Base-by-base conservation (phyloP, 1,140 invertebrate genomes). In the Aphaenogaster floridana region DNA sequence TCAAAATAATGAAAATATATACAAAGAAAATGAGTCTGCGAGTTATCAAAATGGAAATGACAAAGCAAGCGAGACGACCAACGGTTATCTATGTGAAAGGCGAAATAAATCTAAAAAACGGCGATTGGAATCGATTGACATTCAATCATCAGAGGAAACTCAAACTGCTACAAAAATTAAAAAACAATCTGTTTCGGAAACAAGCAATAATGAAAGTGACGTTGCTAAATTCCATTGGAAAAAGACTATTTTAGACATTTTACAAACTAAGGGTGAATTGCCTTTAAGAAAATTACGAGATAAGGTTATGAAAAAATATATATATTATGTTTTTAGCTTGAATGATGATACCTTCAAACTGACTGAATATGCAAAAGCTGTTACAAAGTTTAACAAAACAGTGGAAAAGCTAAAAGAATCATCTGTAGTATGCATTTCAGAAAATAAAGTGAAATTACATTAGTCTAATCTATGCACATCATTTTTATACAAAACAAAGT, bases 241-340 rank as follows among this genome's bases (percentile, higher is more conserved):
- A 85, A 84, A 86, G 54, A 88, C 85, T 76, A 95, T 96, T 85
- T 54, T 95, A 45, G 86, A 95, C 11, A 90, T 94, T 72, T 86
- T 96, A 59, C 86, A 89, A 36, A 45, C 61, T 6, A 96, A 95
- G 88, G 88, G 87, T 64, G 94, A 93, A 86, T 93, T 96, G 34
- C 94, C 95, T 3, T 68, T 94, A 48, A 94, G 93, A 72, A 96
- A 95, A 91, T 86, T 96, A 59, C 91, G 93, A 74, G 95, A 95
- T 61, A 95, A 95, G 86, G 92, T 95, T 13, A 74, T 95, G 7
- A 90, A 92, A 50, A 92, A 89, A 36, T 96, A 95, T 87, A 66
- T 93, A 39, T 88, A 86, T 63, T 78, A 92, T 64, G 8, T 81
- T 39, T 69, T 48, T 80, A 69, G 13, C 17, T 42, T 36, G 6